Evolutionary conservation across 1,140 invertebrate genomes (phyloP), one percentile per base, ranked within the genome.

Genomic region (Drosophila malerkotliana): DNA sequence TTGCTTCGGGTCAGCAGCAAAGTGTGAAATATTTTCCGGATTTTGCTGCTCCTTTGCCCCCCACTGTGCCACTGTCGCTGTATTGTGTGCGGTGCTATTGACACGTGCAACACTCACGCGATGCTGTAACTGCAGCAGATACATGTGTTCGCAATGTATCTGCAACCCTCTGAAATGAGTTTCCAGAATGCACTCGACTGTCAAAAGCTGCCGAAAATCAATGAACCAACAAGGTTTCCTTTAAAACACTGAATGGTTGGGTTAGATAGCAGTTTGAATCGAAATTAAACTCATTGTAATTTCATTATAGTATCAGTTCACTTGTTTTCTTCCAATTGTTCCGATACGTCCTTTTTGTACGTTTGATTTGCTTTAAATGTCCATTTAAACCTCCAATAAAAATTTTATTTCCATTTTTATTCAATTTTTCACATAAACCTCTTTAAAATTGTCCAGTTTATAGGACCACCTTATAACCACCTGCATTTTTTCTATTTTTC

Each of bases 131-230:
- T 41, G 56, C 34, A 48, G 26, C 34, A 54, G 26, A 53, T 55
- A 64, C 47, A 67, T 64, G 32, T 66, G 32, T 44, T 49, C 32
- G 30, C 61, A 49, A 66, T 60, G 30, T 60, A 52, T 56, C 52
- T 44, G 12, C 52, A 26, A 21, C 26, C 24, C 54, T 39, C 49
- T 14, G 12, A 66, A 83, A 75, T 78, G 76, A 82, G 78, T 75
- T 78, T 82, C 66, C 69, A 67, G 78, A 85, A 88, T 82, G 82
- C 83, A 85, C 64, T 88, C 82, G 82, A 85, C 82, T 82, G 82
- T 85, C 82, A 88, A 87, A 71, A 85, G 81, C 72, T 82, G 74
- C 39, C 60, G 52, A 53, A 47, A 69, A 57, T 57, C 67, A 71
- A 71, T 69, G 67, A 30, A 39, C 44, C 64, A 64, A 24, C 39